These are phyloP conservation scores for Apteryx owenii DNA, from an alignment of 2,113 vertebrate genomes.

Conservation along the genomic window DNA sequence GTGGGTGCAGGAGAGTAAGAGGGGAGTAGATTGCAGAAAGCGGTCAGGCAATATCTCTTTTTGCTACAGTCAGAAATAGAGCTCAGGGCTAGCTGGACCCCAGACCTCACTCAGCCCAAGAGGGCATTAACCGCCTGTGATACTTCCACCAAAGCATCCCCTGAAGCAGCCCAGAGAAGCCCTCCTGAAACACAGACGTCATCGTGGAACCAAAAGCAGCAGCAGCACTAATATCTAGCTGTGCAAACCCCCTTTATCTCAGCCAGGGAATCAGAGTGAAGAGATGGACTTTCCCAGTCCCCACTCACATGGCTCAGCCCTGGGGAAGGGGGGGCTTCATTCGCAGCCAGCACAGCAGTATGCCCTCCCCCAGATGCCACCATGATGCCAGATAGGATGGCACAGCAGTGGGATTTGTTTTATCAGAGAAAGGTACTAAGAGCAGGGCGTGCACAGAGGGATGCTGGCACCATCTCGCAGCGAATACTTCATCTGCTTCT, in stretches of 20 bases:
- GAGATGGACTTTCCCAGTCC: background rate
- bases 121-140: no score
- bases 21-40: background rate
- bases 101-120: no score
- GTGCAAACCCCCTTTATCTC: background rate
- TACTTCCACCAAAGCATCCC: no score
- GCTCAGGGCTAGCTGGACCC: no score
- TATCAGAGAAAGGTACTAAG: background rate
- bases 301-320: background rate
- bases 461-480: background rate
- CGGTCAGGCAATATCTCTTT: background rate
- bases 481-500: background rate
- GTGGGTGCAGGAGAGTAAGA: background rate
- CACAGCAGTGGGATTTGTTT: background rate
- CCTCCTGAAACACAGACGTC: background rate
- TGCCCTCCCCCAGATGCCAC: background rate
- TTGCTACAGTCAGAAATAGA: no score
- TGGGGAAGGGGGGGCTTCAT: background rate
- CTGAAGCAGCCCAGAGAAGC: background rate
- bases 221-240: background rate
- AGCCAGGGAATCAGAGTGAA: background rate
- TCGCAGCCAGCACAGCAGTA: background rate
- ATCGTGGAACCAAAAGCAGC: background rate
- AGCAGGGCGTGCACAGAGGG: background rate
- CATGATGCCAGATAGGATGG: background rate